These are phyloP conservation scores for Hipparchia semele DNA, from an alignment of 2,888 invertebrate genomes.

Conservation along the genomic window DNA sequence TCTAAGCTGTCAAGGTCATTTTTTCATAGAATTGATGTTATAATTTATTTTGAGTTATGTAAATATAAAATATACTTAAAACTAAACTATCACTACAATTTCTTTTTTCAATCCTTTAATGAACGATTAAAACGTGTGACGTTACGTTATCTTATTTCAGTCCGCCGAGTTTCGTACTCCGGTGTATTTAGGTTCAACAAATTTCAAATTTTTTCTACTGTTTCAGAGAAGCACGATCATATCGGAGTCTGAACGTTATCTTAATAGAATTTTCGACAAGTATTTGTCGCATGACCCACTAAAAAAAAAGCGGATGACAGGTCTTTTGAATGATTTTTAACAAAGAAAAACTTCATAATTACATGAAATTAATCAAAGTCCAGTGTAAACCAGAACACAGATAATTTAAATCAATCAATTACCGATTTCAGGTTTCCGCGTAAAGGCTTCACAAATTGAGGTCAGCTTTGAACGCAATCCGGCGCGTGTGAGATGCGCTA, in stretches of 20 bases:
- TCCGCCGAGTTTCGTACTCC: too few relatives aligned
- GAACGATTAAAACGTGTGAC: too few relatives aligned
- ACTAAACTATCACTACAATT: too few relatives aligned
- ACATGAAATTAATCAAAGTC: not conserved
- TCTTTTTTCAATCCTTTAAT: too few relatives aligned
- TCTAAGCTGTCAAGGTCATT: not conserved
- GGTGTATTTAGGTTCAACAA: too few relatives aligned
- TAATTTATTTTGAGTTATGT: too few relatives aligned
- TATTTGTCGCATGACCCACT: not conserved
- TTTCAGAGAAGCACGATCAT: not conserved
- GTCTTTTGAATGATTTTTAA: not conserved
- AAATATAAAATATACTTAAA: too few relatives aligned
- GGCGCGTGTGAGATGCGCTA: conserved; percentile 2
- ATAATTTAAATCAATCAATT: not conserved
- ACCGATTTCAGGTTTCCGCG: not conserved
- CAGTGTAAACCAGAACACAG: not conserved
- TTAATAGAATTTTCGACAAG: not conserved
- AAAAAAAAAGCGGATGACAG: not conserved
- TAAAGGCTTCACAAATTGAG: not conserved
- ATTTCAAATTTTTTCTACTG: not conserved
- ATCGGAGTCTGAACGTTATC: not conserved
- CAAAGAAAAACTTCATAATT: not conserved
- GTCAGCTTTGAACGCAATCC: not conserved
- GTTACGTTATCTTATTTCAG: too few relatives aligned
- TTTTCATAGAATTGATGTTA: too few relatives aligned